Percentiles rank a stretch among this genome's conserved stretches.
Evolutionary conservation across 2,113 vertebrate species (phyloP).

Genomic region (Stigmatopora nigra): DNA sequence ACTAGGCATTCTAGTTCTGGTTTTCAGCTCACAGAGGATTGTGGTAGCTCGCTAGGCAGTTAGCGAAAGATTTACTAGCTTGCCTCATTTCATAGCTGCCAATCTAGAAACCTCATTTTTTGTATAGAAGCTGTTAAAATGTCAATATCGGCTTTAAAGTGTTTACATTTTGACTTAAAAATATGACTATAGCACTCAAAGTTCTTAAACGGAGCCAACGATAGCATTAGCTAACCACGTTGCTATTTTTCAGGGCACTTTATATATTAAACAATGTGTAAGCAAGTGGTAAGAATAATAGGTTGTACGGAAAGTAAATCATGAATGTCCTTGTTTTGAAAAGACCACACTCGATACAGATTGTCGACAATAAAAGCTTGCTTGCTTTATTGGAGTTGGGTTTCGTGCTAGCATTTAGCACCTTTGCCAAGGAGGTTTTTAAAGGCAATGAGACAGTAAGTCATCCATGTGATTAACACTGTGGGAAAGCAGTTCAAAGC

Average conservation of each 20-base stretch:
- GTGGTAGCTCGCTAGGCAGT: not conserved
- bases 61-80: not conserved
- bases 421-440: not conserved
- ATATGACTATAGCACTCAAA: not conserved
- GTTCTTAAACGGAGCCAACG: not conserved
- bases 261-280: not conserved
- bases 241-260: not conserved
- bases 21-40: not conserved
- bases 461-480: conserved; percentile 1
- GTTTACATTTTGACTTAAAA: not conserved
- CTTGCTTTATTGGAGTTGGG: not conserved
- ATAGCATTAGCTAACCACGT: not conserved
- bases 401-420: not conserved
- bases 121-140: not conserved
- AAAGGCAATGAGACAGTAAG: conserved; percentile 1
- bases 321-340: not conserved
- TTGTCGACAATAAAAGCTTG: not conserved
- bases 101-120: not conserved
- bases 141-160: not conserved
- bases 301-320: not conserved
- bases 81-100: not conserved
- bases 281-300: conserved; percentile 2
- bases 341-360: not conserved
- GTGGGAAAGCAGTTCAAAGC: not conserved
- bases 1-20: not conserved